Evolutionary conservation across 2,113 vertebrate species (phyloP).

Genomic region (Anarhynchus alexandrinus): DNA sequence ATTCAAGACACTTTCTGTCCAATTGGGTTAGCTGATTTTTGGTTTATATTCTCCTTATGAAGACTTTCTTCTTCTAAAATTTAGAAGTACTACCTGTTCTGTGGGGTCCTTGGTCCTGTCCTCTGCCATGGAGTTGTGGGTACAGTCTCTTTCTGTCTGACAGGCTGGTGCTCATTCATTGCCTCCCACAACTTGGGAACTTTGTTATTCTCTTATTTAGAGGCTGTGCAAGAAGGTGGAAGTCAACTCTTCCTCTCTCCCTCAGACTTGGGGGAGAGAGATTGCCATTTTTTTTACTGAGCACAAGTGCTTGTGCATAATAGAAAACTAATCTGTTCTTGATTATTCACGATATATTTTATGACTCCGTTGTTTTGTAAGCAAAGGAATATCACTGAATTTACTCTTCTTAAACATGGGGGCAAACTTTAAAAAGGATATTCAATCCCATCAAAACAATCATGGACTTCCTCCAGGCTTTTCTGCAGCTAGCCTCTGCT

Average conservation of each 20-base stretch:
- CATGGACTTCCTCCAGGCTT: background rate
- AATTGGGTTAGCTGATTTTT: constrained; percentile 42
- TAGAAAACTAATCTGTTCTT: background rate
- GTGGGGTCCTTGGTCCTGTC: background rate
- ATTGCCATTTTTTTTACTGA: background rate
- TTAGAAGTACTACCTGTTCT: background rate
- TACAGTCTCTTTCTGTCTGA: background rate
- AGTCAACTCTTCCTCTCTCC: background rate
- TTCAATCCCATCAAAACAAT: background rate
- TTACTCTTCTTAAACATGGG: background rate
- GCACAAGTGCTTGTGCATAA: background rate
- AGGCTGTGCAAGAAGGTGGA: constrained; percentile 17
- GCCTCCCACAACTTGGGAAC: background rate
- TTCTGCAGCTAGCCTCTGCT: constrained; percentile 5
- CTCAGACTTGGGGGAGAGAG: background rate
- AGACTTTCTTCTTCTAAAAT: constrained; percentile 11
- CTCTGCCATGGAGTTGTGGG: background rate
- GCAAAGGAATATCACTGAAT: background rate
- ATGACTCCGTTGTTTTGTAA: background rate
- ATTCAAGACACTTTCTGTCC: constrained; percentile 7
- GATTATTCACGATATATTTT: background rate
- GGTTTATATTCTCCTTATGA: background rate
- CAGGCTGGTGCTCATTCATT: background rate
- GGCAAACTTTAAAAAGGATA: background rate
- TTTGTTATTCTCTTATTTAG: constrained; percentile 41